Evolutionary conservation across 2,113 vertebrate genomes (phyloP).

Genomic region (Ictalurus punctatus): DNA sequence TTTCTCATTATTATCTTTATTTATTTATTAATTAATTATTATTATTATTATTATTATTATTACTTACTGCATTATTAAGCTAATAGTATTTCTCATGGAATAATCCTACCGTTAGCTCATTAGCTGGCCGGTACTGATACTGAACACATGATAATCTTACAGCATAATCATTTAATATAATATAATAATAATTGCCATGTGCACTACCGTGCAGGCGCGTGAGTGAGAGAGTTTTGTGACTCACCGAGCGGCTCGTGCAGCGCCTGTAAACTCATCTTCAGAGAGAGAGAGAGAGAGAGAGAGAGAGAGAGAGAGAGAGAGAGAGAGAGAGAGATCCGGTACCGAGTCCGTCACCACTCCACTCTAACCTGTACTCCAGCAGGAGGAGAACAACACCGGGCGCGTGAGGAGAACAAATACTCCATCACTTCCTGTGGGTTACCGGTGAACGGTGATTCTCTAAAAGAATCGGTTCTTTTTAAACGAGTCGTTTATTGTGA

Average conservation of each 20-base stretch:
- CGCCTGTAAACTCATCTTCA: constrained; percentile 65
- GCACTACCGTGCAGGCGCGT: too few species aligned
- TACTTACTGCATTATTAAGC: too few species aligned
- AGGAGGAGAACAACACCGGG: background rate
- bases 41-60: background rate
- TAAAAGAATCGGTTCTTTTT: background rate
- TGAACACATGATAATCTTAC: too few species aligned
- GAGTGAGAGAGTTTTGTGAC: constrained; percentile 36
- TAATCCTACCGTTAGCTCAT: background rate
- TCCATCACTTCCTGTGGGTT: background rate
- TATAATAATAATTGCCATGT: too few species aligned
- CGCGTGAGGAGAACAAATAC: background rate
- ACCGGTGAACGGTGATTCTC: background rate
- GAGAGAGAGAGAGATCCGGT: constrained; percentile 15
- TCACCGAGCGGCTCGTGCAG: constrained; percentile 68
- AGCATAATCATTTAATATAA: too few species aligned
- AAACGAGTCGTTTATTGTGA: background rate
- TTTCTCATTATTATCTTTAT: background rate
- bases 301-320: constrained; percentile 36
- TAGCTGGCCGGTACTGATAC: too few species aligned
- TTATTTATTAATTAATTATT: background rate
- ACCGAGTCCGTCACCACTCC: background rate
- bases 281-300: constrained; percentile 35
- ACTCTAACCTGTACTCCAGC: background rate
- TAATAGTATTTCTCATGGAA: background rate